phyloP scores from a whole-genome alignment of 2,113 vertebrate genomes.

The Notothenia rossii region DNA sequence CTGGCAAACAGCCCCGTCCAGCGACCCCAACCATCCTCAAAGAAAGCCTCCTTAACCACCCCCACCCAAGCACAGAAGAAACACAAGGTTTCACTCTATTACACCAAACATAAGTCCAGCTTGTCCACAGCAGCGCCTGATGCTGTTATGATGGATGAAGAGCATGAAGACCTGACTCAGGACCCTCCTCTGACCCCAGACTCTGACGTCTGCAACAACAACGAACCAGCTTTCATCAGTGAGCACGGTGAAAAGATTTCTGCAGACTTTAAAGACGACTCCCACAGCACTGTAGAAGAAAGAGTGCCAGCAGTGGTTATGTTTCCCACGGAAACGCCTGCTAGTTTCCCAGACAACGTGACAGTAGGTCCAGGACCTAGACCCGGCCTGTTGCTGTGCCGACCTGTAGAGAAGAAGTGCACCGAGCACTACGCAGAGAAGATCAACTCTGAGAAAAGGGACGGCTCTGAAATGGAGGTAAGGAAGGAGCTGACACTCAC shows the following conservation, averaged over 20 bases:
- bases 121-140: slow-evolving; percentile 45
- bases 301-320: slow-evolving; percentile 86
- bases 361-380: slow-evolving; percentile 81
- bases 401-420: slow-evolving; percentile 61
- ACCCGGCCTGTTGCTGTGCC: slow-evolving; percentile 71
- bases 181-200: slow-evolving; percentile 68
- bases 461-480: slow-evolving; percentile 75
- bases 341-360: slow-evolving; percentile 85
- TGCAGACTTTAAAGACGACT: slow-evolving; percentile 72
- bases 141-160: slow-evolving; percentile 69
- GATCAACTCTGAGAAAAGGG: slow-evolving; percentile 74
- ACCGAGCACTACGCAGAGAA: slow-evolving; percentile 63
- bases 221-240: slow-evolving; percentile 70
- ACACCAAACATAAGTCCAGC: slow-evolving; percentile 89
- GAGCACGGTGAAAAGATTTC: slow-evolving; percentile 64
- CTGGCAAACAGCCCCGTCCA: slow-evolving; percentile 82
- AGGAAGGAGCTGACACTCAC: background rate
- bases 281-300: slow-evolving; percentile 81
- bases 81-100: slow-evolving; percentile 94
- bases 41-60: slow-evolving; percentile 86
- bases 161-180: slow-evolving; percentile 67
- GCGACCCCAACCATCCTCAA: slow-evolving; percentile 86
- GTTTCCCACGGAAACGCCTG: slow-evolving; percentile 98
- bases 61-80: slow-evolving; percentile 91
- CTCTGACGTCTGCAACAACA: slow-evolving; percentile 75